Evolutionary conservation across 2,797 vertebrate species (phyloP), one percentile per base, ranked within the genome.

Genomic region (Neosilurus mollespiculum): DNA sequence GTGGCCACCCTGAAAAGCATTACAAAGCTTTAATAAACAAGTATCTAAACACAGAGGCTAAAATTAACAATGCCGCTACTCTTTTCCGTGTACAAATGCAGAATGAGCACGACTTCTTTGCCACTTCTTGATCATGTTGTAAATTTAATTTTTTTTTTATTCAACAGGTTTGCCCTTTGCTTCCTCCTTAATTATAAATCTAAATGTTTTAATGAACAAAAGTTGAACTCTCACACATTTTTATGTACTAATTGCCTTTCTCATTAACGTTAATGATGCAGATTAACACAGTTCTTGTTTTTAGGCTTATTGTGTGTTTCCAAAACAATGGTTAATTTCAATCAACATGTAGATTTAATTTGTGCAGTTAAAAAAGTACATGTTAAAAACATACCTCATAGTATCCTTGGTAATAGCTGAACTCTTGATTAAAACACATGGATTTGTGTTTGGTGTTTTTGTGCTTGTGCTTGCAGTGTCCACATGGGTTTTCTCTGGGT

Each of bases 21-120:
- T 90, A 87, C 61, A 88, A 62, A 77, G 61, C 9, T 69, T 30
- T 90, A 62, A 78, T 88, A 66, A 87, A 88, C 75, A 86, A 84
- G 59, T 34, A 87, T 81, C 78, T 87, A 2, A 10, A 53, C 64
- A 72, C 73, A 24, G 0, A 11, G 0, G 1, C 77, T 4, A 79
- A 84, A 76, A 54, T 81, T n/a, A 2, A 0, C 2, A 56, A n/a
- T 9, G 89, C 86, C 43, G 49, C 71, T n/a, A 0, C 0, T 43
- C 51, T 88, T 24, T 88, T 90, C 62, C 67, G 72, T 1, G 3
- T 1, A 22, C 87, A 90, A 76, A 86, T 90, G 84, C 71, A 85
- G 22, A 82, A 90, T 43, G 87, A 90, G 69, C 59, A 85, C 1
- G n/a, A 73, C 37, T 90, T 90, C 72, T 90, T 89, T 82, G 26